Evolutionary conservation across 2,888 invertebrate genomes (phyloP), one percentile per base, ranked within the genome.

Genomic region (Phania funesta): DNA sequence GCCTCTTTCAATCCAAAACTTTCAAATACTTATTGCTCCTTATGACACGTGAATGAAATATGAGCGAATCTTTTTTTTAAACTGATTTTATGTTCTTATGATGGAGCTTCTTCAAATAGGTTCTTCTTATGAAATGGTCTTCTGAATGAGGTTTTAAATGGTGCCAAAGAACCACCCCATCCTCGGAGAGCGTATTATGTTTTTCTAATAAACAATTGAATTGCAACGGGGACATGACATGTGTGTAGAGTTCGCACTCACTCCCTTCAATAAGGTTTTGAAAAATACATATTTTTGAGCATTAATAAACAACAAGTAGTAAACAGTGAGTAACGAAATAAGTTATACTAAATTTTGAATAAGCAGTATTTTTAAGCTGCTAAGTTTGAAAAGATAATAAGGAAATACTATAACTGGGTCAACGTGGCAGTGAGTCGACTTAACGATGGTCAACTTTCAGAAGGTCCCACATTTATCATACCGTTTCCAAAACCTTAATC

Each of bases 41-140:
- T 80, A 67, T 80, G 80, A 80, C 76, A 80, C 38, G 35, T 20
- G 38, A 70, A 41, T 64, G 80, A 80, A 71, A 80, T 76, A 71
- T 71, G 41, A 54, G 29, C n/a, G 9, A 41, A 41, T 46, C 8
- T 20, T 38, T 38, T 41, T 13, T 29, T 4, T 16, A 8, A 22
- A n/a, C 22, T 9, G 1, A 6, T 9, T 35, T 50, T n/a, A 24
- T 44, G 32, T 64, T 35, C 11, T 41, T 7, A 7, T 41, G 18
- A 16, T 20, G n/a, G 26, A 3, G 9, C 4, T 44, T 41, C 32
- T 20, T 44, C 54, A 64, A 38, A 76, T n/a, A 29, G 38, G 26
- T 18, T 41, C 46, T 62, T 62, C 16, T 38, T 60, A 35, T 13
- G 18, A 71, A 35, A 64, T 22, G 4, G 22, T 22, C 22, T 48